Evolutionary conservation across 2,888 invertebrate species (phyloP).

Genomic region (Neoscelio sp.): DNA sequence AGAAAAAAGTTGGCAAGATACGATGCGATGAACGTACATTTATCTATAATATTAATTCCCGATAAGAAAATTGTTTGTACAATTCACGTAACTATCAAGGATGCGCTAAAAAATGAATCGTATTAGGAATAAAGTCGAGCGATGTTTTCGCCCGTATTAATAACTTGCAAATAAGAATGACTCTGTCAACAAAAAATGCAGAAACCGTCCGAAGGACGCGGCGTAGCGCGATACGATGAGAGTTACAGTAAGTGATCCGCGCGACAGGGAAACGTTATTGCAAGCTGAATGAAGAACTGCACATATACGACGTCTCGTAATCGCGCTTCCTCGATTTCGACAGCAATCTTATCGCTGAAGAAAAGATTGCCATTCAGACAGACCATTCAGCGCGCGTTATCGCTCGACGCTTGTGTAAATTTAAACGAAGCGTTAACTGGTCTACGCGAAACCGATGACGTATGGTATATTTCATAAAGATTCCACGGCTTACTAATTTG

Average conservation of each 20-base stretch:
- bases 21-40: too few relatives aligned
- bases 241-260: constrained; percentile 12
- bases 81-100: too few relatives aligned
- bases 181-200: neutral
- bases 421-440: neutral
- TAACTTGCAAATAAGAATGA: constrained; percentile 5
- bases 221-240: too few relatives aligned
- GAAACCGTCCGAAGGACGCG: constrained; percentile 4
- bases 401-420: constrained; percentile 1
- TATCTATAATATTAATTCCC: too few relatives aligned
- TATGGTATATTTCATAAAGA: neutral
- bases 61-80: too few relatives aligned
- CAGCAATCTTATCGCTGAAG: constrained; percentile 16
- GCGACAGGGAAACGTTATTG: neutral
- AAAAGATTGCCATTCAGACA: constrained; percentile 11
- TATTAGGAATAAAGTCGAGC: too few relatives aligned
- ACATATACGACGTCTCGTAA: constrained; percentile 1
- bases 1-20: too few relatives aligned
- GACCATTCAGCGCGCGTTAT: constrained; percentile 20
- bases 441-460: neutral
- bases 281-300: constrained; percentile 1
- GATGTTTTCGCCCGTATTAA: constrained; percentile 2
- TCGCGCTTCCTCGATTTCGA: constrained; percentile 20
- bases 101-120: too few relatives aligned
- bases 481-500: neutral